Evolutionary conservation across 2,797 vertebrate species (phyloP), one percentile per base, ranked within the genome.

Genomic region (Channa striata): DNA sequence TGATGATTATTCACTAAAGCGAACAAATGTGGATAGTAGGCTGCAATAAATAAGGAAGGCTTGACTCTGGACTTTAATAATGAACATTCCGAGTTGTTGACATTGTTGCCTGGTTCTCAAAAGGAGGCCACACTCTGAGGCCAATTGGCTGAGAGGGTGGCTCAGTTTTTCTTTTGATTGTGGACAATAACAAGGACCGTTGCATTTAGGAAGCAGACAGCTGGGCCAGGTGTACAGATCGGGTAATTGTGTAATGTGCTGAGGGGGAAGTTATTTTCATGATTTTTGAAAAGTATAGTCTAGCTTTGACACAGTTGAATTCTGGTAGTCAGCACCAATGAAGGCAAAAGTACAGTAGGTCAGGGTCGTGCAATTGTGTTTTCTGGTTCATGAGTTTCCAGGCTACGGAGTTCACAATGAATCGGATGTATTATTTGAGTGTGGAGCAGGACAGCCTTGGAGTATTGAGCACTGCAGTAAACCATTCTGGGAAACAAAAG

Each of bases 331-430:
- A 5, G 51, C 60, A 52, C 56, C 49, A 13, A 73, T 54, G 46
- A 72, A 72, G 76, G 49, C 59, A 60, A 48, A 60, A 75, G 62
- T 74, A 60, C 69, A 60, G 68, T 77, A 77, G 81, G 77, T 86
- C 86, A 61, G 80, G 63, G 85, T 80, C 21, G 3, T 33, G 60
- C 3, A 11, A 79, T 79, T 14, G 6, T 46, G 65, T 87, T 90
- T 88, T 87, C 74, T 83, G 80, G 83, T 85, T 81, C 68, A 68
- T 39, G 49, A 67, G 68, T 74, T 86, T 87, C 43, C 67, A 75
- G 76, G 74, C 74, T 85, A 61, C 46, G 1, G 60, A 73, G 78
- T 68, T 62, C 40, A 75, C 57, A 76, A 62, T 50, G 56, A 82
- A 25, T 69, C 40, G 4, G 68, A 43, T 74, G 50, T 47, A 42